phyloP scores from a whole-genome alignment of 2,113 vertebrate genomes.

The Atractosteus spatula region DNA sequence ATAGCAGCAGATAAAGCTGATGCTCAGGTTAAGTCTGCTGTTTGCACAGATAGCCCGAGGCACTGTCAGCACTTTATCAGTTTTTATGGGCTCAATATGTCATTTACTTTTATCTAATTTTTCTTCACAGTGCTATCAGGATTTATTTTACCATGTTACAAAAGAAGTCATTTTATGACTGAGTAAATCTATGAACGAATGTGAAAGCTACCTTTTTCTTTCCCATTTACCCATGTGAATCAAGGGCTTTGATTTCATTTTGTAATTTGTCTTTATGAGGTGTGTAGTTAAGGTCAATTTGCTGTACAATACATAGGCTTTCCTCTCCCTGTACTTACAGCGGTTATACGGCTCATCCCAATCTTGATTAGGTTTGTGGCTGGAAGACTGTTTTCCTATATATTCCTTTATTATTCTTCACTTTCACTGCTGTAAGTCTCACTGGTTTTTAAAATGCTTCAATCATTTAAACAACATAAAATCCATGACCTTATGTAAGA shows the following conservation, averaged over 20 bases:
- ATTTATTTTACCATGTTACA: conserved; percentile 16
- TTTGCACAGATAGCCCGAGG: conserved; percentile 42
- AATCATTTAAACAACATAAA: no score
- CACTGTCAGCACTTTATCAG: conserved; percentile 36
- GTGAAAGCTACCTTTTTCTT: background rate
- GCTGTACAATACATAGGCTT: background rate
- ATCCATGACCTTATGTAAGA: no score
- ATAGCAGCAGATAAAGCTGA: conserved; percentile 36
- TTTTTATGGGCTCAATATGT: conserved; percentile 39
- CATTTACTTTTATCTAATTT: conserved; percentile 38
- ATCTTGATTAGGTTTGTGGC: background rate
- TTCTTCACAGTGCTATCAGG: background rate
- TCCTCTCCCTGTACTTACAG: background rate
- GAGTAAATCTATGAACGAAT: conserved; percentile 8
- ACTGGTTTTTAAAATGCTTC: no score
- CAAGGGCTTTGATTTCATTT: background rate
- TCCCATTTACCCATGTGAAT: background rate
- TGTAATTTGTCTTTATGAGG: background rate
- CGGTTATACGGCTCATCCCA: background rate
- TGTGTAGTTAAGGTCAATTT: background rate
- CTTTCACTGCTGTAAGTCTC: no score
- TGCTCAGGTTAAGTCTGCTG: conserved; percentile 34
- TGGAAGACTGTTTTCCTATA: no score
- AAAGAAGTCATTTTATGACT: conserved; percentile 16
- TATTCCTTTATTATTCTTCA: no score